Percentiles rank a stretch among this genome's conserved stretches.
Evolutionary conservation across 53 echinoderm and acorn worm species (phyloP).

Genomic region (Echinarachnius parma): DNA sequence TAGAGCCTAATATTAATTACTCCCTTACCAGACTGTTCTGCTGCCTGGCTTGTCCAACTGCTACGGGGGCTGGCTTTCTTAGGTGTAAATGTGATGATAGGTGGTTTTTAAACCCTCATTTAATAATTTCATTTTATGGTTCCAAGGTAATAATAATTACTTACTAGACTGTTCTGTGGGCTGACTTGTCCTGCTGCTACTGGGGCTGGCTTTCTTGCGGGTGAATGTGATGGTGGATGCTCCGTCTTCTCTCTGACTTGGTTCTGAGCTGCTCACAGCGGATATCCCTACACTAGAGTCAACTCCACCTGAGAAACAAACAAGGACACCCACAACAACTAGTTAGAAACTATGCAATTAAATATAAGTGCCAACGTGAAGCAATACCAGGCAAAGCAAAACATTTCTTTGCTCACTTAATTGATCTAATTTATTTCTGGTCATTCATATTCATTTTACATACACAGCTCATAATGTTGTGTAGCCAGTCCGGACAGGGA

Average conservation of each 20-base stretch:
- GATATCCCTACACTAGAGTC: constrained; percentile 18
- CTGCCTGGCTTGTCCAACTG: not conserved
- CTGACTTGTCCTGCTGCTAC: constrained; percentile 4
- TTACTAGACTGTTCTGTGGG: constrained; percentile 2
- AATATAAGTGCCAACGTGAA: too few species aligned
- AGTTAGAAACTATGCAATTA: not conserved
- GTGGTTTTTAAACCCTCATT: constrained; percentile 15
- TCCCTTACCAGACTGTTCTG: not conserved
- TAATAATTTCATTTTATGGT: too few species aligned
- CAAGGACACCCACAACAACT: not conserved
- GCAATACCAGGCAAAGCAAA: not conserved
- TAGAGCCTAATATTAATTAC: too few species aligned
- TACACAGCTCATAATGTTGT: too few species aligned
- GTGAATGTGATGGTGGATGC: constrained; percentile 37
- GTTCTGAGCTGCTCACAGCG: constrained; percentile 34
- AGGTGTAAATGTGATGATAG: constrained; percentile 35
- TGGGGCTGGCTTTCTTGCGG: constrained; percentile 30
- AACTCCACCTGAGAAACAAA: not conserved
- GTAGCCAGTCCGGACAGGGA: too few species aligned
- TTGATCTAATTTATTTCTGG: too few species aligned
- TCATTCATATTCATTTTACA: too few species aligned
- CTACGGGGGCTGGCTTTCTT: constrained; percentile 24
- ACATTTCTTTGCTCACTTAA: too few species aligned
- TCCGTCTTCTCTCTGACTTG: constrained; percentile 31
- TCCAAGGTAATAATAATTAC: too few species aligned